Evolutionary conservation across 2,113 vertebrate genomes (phyloP).

Genomic region (Puma concolor): DNA sequence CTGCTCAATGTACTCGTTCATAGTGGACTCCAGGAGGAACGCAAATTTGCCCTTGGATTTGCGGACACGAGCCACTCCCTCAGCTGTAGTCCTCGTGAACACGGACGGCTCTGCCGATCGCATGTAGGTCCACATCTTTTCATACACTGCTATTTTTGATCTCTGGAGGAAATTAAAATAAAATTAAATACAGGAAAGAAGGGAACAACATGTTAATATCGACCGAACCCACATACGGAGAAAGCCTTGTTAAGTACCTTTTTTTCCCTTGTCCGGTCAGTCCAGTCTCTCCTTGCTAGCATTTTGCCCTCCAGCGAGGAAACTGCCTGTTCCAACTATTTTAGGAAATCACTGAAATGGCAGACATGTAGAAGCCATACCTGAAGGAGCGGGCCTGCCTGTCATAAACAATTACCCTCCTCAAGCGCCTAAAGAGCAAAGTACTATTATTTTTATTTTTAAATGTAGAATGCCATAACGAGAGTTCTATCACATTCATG

Average conservation of each 20-base stretch:
- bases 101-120: slow-evolving; percentile 98
- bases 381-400: neutral
- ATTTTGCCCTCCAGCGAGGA: neutral
- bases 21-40: slow-evolving; percentile 99
- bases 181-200: slow-evolving; percentile 84
- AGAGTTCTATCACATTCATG: neutral
- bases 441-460: neutral
- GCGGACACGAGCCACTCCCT: slow-evolving; percentile 97
- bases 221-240: neutral
- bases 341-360: neutral
- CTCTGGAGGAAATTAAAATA: slow-evolving; percentile 90
- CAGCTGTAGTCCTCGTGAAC: slow-evolving; percentile 97
- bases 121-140: slow-evolving; percentile 99
- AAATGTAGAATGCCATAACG: neutral
- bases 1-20: slow-evolving; percentile 99
- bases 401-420: neutral
- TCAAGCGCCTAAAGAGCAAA: neutral
- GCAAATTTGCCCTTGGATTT: slow-evolving; percentile 99
- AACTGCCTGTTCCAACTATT: neutral
- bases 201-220: slow-evolving; percentile 64
- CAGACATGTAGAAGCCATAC: neutral
- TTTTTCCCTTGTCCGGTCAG: neutral
- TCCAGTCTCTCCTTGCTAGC: neutral
- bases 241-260: neutral
- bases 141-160: slow-evolving; percentile 99